These are phyloP conservation scores for Octonoba sinensis DNA, from an alignment of 2,888 invertebrate genomes.

Conservation along the genomic window DNA sequence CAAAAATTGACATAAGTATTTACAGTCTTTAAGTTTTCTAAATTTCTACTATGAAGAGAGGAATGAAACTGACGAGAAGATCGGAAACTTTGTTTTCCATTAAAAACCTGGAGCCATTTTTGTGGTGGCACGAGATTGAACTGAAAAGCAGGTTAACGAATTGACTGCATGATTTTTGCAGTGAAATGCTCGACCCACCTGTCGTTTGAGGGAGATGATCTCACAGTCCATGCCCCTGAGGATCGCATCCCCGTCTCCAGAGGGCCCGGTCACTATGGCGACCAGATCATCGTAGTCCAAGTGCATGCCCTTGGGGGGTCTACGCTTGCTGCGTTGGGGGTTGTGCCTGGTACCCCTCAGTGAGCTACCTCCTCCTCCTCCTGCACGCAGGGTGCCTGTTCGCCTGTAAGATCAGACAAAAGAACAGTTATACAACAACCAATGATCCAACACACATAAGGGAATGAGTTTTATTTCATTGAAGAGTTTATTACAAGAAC, in stretches of 20 bases:
- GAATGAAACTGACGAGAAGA: too few relatives aligned
- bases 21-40: too few relatives aligned
- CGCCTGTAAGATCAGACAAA: conserved; percentile 31
- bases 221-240: conserved; percentile 93
- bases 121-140: too few relatives aligned
- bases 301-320: conserved; percentile 96
- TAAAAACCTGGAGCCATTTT: too few relatives aligned
- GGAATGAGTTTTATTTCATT: too few relatives aligned
- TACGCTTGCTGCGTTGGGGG: conserved; percentile 75
- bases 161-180: not conserved
- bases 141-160: too few relatives aligned
- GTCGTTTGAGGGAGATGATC: conserved; percentile 92
- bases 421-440: not conserved
- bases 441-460: too few relatives aligned
- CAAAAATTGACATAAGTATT: too few relatives aligned
- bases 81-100: too few relatives aligned
- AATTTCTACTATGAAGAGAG: too few relatives aligned
- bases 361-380: conserved; percentile 56
- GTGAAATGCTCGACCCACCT: conserved; percentile 78
- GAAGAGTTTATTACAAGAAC: too few relatives aligned
- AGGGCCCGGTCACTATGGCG: conserved; percentile 85
- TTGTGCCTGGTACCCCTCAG: conserved; percentile 65
- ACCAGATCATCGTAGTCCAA: conserved; percentile 97
- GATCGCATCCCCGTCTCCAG: conserved; percentile 83
- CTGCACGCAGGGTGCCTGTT: conserved; percentile 57